A percentile compares a stretch with the other conserved stretches of the same genome.
phyloP scores from a whole-genome alignment of 2,888 invertebrate genomes.

The Baronia brevicornis region DNA sequence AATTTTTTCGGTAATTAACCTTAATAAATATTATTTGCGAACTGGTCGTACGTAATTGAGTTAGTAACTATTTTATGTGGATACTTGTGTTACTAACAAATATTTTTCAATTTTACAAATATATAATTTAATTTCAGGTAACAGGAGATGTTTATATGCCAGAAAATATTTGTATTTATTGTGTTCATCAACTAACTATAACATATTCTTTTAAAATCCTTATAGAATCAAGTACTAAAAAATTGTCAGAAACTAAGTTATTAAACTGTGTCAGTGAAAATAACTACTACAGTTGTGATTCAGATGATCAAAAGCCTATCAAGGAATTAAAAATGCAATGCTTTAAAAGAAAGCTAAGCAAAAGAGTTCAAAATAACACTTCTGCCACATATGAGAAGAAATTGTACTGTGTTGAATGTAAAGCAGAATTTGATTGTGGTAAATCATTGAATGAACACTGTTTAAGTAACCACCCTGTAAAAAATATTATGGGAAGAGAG shows the following conservation, averaged over 20 bases:
- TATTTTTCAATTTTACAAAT: not conserved
- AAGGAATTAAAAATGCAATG: conserved; percentile 12
- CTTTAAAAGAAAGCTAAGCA: conserved; percentile 14
- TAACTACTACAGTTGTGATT: conserved; percentile 42
- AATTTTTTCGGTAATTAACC: no score
- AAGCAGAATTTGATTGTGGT: conserved; percentile 44
- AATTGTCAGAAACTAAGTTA: conserved; percentile 33
- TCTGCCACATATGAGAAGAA: conserved; percentile 27
- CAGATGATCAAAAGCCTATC: conserved; percentile 33
- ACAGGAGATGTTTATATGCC: conserved; percentile 41
- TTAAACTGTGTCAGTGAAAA: conserved; percentile 36
- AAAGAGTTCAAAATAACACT: conserved; percentile 25
- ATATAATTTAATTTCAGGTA: conserved; percentile 29
- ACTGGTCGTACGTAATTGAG: no score
- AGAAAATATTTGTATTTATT: conserved; percentile 56
- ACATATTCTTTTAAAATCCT: conserved; percentile 65
- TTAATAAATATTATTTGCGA: no score
- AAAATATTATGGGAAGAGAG: conserved; percentile 47
- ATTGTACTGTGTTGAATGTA: conserved; percentile 62
- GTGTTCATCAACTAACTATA: conserved; percentile 60
- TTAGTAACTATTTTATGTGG: no score
- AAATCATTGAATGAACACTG: conserved; percentile 51
- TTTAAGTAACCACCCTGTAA: conserved; percentile 43
- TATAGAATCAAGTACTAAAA: conserved; percentile 51
- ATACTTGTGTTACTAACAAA: no score